Conservation (phyloP, 2,888 invertebrate genomes). For the Tiliacea citrago region DNA sequence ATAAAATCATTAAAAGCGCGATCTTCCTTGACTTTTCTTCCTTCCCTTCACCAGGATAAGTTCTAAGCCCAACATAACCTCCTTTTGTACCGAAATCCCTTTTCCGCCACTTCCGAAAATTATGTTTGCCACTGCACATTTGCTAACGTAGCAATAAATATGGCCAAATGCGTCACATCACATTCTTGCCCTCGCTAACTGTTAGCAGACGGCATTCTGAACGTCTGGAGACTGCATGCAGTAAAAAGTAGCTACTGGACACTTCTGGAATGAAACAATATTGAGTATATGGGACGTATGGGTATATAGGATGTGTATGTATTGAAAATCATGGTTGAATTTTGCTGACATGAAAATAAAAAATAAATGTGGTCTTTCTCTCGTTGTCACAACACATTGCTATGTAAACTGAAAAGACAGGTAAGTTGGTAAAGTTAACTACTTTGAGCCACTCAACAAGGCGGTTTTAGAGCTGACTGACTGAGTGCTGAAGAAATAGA, state of each 20-base stretch:
- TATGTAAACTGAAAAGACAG: too few relatives aligned
- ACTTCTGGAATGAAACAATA: not conserved
- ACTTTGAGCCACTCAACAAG: too few relatives aligned
- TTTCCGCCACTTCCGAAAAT: not conserved
- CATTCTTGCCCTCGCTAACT: slow-evolving; percentile 46
- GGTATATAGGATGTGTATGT: not conserved
- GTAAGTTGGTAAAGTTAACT: too few relatives aligned
- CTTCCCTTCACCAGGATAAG: too few relatives aligned
- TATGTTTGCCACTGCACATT: not conserved
- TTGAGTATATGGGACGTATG: not conserved
- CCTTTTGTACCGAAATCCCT: not conserved
- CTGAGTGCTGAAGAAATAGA: not conserved
- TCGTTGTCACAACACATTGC: too few relatives aligned
- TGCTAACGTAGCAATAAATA: slow-evolving; percentile 33
- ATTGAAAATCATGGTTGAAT: not conserved
- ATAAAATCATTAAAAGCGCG: too few relatives aligned
- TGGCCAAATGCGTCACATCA: slow-evolving; percentile 29
- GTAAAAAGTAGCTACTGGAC: slow-evolving; percentile 9
- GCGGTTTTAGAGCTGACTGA: not conserved
- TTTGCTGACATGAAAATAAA: too few relatives aligned
- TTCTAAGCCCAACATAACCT: not conserved
- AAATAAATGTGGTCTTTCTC: too few relatives aligned
- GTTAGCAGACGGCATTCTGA: slow-evolving; percentile 33
- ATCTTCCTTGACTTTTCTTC: too few relatives aligned
- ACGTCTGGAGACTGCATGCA: slow-evolving; percentile 1